Base-by-base conservation (phyloP, 2,113 vertebrate species). In the Solea senegalensis region DNA sequence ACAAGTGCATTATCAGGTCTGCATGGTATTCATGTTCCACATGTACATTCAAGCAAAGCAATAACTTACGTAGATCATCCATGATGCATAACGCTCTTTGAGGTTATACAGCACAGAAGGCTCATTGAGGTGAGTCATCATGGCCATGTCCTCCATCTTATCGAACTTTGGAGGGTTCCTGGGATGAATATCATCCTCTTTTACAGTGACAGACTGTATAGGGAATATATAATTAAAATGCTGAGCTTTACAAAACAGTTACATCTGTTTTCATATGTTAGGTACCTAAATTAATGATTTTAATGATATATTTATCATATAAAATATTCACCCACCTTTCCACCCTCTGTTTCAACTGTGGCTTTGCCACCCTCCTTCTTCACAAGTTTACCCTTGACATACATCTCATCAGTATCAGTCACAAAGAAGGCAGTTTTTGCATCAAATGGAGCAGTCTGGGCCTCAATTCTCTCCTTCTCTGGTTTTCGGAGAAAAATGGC, bases 31-130 rank as follows among this genome's bases (percentile, higher is more conserved):
- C 34, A 34, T 0, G 34, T 34, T 34, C 34, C 3, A 34, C 34
- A 34, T 34, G 34, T 34, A 34, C 34, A 34, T 34, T 34, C 34
- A 34, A 34, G 34, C 34, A 34, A 34, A 34, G 3, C 34, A 12
- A 21, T 21, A 21, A 50, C 89, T 74, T 73, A 95, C 94, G 0
- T 96, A 96, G 91, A 96, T 96, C 95, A 96, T 96, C 95, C 95
- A 96, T 80, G 94, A 87, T 44, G 93, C 91, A 7, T 95, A 96
- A 81, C 94, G 94, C 43, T 96, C 95, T 94, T 96, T 96, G 86
- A 97, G 96, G 89, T 94, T 93, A 46, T 87, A 93, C 91, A 94
- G 6, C 58, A 86, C 83, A 27, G 49, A 74, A 34, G 76, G 77
- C 71, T 86, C 56, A 43, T 84, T 94, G 84, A 94, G 90, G 84